phyloP scores from a whole-genome alignment of 2,888 invertebrate genomes.

The Xylophagus ater region DNA sequence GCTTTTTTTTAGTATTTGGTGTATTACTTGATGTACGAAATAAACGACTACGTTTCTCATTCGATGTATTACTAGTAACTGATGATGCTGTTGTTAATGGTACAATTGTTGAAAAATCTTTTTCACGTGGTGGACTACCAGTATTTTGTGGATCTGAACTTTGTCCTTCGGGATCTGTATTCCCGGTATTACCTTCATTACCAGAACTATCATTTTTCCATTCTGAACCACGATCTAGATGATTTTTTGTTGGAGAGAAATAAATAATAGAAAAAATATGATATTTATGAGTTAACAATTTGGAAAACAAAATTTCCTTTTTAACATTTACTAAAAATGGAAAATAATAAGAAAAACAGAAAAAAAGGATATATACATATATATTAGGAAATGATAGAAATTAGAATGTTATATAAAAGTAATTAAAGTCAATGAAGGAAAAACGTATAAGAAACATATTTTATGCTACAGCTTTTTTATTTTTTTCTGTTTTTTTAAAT shows the following conservation, averaged over 20 bases:
- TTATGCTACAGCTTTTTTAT: too few species aligned
- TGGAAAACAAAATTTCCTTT: slow-evolving; percentile 8
- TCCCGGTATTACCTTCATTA: slow-evolving; percentile 45
- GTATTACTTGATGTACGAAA: slow-evolving; percentile 41
- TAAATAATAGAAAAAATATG: background rate
- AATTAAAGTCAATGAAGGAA: too few species aligned
- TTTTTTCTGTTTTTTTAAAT: too few species aligned
- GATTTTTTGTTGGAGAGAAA: background rate
- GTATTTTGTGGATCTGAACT: slow-evolving; percentile 48
- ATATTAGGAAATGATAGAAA: too few species aligned
- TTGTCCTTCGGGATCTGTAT: slow-evolving; percentile 58
- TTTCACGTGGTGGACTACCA: slow-evolving; percentile 46
- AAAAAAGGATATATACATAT: slow-evolving; percentile 4
- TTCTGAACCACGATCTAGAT: slow-evolving; percentile 31
- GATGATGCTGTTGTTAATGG: slow-evolving; percentile 15
- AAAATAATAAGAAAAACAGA: slow-evolving; percentile 1
- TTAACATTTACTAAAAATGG: slow-evolving; percentile 1
- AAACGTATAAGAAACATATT: too few species aligned
- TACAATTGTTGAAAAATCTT: slow-evolving; percentile 23
- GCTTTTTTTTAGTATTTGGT: slow-evolving; percentile 48
- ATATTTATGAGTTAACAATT: background rate
- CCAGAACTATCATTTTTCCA: slow-evolving; percentile 42
- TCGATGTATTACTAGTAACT: slow-evolving; percentile 23
- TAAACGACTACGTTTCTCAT: slow-evolving; percentile 41
- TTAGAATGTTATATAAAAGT: too few species aligned